phyloP scores from a whole-genome alignment of 2,797 vertebrate species.

The Melanotaenia boesemani region DNA sequence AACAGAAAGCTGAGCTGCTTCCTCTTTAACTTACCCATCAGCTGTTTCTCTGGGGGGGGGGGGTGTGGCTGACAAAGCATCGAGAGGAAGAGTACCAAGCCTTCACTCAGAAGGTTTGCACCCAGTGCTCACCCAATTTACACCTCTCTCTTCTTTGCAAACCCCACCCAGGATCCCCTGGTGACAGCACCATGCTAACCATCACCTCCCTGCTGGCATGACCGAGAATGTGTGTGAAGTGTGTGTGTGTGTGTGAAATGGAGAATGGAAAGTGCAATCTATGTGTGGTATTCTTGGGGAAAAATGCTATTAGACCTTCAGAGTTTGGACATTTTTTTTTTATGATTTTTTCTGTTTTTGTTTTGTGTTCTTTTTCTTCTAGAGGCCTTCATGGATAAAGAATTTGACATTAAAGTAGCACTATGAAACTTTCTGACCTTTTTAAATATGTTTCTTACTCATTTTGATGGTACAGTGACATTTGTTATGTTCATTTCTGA shows the following conservation, averaged over 20 bases:
- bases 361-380: neutral
- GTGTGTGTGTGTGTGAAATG: constrained; percentile 31
- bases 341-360: constrained; percentile 31
- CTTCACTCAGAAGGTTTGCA: constrained; percentile 73
- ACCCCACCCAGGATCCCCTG: constrained; percentile 73
- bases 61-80: constrained; percentile 60
- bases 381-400: neutral
- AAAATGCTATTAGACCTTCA: constrained; percentile 50
- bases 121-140: constrained; percentile 85
- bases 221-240: constrained; percentile 37
- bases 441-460: too few relatives aligned
- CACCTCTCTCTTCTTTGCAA: constrained; percentile 80
- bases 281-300: constrained; percentile 55
- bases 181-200: constrained; percentile 78
- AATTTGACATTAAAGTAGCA: neutral
- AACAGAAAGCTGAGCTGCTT: constrained; percentile 24
- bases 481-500: too few relatives aligned
- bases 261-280: constrained; percentile 26
- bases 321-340: constrained; percentile 5
- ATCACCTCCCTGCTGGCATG: constrained; percentile 73
- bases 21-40: constrained; percentile 60
- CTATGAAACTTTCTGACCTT: too few relatives aligned
- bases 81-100: constrained; percentile 68
- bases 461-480: too few relatives aligned
- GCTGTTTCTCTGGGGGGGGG: constrained; percentile 59